These are phyloP conservation scores for Fregata magnificens DNA, from an alignment of 2,113 vertebrate species.

Conservation along the genomic window DNA sequence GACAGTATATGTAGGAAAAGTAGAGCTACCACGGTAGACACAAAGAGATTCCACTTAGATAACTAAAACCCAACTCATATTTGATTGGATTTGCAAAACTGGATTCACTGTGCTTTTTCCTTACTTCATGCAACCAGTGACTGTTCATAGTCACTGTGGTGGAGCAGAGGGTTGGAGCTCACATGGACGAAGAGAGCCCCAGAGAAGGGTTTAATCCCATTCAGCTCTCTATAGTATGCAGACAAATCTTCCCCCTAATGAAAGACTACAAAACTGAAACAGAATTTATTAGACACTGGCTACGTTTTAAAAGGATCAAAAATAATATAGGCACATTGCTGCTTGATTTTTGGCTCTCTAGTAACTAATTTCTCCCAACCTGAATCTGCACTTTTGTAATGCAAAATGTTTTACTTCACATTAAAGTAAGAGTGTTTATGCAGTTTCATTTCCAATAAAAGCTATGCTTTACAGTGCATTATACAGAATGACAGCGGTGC, in stretches of 20 bases:
- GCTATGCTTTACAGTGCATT: slow-evolving; percentile 31
- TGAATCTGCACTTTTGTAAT: neutral
- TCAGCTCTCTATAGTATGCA: neutral
- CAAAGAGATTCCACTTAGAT: neutral
- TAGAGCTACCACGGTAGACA: neutral
- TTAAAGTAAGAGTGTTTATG: slow-evolving; percentile 57
- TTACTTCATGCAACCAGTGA: neutral
- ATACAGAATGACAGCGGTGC: slow-evolving; percentile 18
- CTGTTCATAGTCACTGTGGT: neutral
- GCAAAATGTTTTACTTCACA: slow-evolving; percentile 50
- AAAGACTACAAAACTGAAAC: neutral
- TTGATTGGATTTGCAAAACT: neutral
- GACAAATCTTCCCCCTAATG: neutral
- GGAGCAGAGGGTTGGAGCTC: neutral
- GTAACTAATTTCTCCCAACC: neutral
- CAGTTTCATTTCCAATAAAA: slow-evolving; percentile 67
- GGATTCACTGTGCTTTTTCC: neutral
- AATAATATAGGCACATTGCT: neutral
- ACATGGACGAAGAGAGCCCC: accelerated
- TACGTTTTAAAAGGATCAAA: neutral
- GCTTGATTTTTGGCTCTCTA: neutral
- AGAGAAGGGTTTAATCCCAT: neutral
- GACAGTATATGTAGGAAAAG: neutral
- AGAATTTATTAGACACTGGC: neutral
- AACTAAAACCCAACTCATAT: neutral